Conservation (phyloP, 2,797 vertebrate species). For the Lithobates pipiens region DNA sequence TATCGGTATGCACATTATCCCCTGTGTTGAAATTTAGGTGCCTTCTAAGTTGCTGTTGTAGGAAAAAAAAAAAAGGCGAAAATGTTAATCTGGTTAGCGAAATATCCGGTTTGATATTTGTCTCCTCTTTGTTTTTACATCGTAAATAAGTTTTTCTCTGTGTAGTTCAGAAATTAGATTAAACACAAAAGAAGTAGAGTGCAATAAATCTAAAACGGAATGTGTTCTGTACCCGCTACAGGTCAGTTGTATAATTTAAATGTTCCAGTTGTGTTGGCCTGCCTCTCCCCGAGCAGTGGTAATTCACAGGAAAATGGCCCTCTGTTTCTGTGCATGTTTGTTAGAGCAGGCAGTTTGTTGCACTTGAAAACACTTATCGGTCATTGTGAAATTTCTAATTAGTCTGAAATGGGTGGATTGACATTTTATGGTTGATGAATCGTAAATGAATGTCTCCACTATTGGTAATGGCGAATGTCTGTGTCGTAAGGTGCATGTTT, state of each 20-base stretch:
- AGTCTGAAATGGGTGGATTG: not conserved
- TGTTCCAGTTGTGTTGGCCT: not conserved
- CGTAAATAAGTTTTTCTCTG: not conserved
- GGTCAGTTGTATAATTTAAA: constrained; percentile 8
- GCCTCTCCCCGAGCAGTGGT: not conserved
- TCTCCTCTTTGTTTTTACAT: not conserved
- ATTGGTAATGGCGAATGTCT: not conserved
- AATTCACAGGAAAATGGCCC: constrained; percentile 42
- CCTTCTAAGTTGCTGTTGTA: no score
- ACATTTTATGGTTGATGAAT: not conserved
- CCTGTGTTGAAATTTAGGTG: no score
- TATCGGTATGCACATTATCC: no score
- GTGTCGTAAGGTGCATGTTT: not conserved
- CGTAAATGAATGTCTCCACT: not conserved
- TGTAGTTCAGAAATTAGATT: not conserved
- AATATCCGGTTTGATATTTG: not conserved
- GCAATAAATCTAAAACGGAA: not conserved
- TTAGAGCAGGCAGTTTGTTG: constrained; percentile 18
- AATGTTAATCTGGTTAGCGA: not conserved
- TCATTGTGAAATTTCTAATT: not conserved
- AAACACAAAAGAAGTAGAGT: not conserved
- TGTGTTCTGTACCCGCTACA: constrained; percentile 4
- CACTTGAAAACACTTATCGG: constrained; percentile 2
- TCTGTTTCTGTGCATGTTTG: constrained; percentile 62
- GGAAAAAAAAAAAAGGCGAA: not conserved